Conservation (phyloP, 2,113 vertebrate species). For the Daboia siamensis region DNA sequence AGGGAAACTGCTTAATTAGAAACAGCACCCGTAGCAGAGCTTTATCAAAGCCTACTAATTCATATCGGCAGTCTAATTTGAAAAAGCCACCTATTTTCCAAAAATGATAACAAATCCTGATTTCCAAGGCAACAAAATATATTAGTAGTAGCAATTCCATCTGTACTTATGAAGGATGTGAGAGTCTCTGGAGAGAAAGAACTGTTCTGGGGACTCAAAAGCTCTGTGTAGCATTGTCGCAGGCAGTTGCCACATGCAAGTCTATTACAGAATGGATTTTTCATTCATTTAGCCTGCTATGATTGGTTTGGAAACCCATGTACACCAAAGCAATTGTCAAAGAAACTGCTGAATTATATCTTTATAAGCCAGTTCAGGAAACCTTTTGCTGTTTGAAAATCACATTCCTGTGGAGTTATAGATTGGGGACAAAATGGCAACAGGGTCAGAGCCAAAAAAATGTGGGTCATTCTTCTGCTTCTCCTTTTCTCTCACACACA, state of each 20-base stretch:
- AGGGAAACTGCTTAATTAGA: neutral
- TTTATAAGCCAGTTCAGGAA: neutral
- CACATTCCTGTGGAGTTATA: neutral
- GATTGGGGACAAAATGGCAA: neutral
- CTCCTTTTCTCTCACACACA: neutral
- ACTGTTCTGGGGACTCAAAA: neutral
- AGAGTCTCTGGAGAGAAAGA: neutral
- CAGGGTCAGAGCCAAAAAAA: neutral
- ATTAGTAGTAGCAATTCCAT: neutral
- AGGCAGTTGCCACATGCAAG: neutral
- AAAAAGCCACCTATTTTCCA: neutral
- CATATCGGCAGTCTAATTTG: neutral
- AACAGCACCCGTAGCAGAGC: neutral
- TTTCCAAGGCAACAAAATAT: neutral
- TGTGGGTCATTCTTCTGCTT: neutral
- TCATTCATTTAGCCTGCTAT: neutral
- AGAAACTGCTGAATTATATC: neutral
- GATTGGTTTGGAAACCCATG: neutral
- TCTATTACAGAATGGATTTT: neutral
- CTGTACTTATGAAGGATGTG: neutral
- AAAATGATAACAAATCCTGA: neutral
- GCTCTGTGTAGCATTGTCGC: neutral
- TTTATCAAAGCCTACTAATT: neutral
- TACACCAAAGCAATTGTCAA: neutral
- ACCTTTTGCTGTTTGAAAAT: neutral